Conservation (phyloP, 2,888 invertebrate genomes). For the Drosophila paramelanica region DNA sequence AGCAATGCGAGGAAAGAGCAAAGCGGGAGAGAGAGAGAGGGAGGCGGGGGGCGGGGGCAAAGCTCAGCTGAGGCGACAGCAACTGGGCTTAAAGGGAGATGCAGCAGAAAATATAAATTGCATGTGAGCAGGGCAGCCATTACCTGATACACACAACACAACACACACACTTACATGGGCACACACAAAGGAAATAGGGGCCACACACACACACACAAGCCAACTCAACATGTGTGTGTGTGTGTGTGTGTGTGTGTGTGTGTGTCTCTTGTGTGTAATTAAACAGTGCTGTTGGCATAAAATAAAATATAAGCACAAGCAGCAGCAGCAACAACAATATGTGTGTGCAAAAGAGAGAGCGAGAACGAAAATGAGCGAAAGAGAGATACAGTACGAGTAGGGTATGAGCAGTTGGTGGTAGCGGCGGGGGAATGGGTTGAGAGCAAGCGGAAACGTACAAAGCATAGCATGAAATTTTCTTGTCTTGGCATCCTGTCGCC, state of each 20-base stretch:
- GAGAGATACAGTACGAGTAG: background rate
- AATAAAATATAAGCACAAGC: constrained; percentile 78
- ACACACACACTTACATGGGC: constrained; percentile 18
- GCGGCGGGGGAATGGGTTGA: background rate
- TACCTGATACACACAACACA: constrained; percentile 64
- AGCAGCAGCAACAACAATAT: constrained; percentile 31
- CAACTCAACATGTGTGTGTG: constrained; percentile 28
- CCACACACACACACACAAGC: constrained; percentile 32
- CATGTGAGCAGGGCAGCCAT: constrained; percentile 75
- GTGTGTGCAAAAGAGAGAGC: constrained; percentile 15
- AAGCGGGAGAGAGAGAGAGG: background rate
- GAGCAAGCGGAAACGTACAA: constrained; percentile 71
- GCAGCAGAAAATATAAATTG: constrained; percentile 71
- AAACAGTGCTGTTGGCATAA: constrained; percentile 80
- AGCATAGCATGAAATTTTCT: constrained; percentile 79
- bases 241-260: constrained; percentile 37
- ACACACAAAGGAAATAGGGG: constrained; percentile 41
- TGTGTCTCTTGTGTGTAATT: constrained; percentile 79
- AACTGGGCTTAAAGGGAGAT: background rate
- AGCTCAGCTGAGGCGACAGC: constrained; percentile 51
- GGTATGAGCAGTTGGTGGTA: background rate
- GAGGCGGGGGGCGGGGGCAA: constrained; percentile 20
- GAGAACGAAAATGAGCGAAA: background rate
- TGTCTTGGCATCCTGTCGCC: constrained; percentile 81
- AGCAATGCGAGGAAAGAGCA: constrained; percentile 31